Evolutionary conservation across 2,888 invertebrate genomes (phyloP), one percentile per base, ranked within the genome.

Genomic region (Chalcosyrphus nemorum): DNA sequence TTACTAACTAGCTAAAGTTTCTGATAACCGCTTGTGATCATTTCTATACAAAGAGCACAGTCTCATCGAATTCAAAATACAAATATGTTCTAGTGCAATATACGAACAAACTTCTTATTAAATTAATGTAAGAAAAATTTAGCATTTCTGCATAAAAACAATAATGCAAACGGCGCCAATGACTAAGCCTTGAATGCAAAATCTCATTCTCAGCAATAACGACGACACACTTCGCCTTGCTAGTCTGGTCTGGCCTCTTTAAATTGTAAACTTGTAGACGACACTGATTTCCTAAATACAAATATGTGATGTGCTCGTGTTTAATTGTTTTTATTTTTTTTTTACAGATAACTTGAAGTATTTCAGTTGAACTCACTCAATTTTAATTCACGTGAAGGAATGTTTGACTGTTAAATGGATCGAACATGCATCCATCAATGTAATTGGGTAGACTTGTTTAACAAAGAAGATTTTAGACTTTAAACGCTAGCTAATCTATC

Each of bases 391-490:
- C n/a, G 19, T 41, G 19, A 7, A 24, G 13, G 15, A 32, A 15
- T 38, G 11, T 35, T 17, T 13, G 15, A 32, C 6, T 66, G 68
- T 32, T 75, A 56, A 45, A 24, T 75, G 15, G 21, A 74, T 74
- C 74, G 59, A 41, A 47, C 50, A 41, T 50, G 70, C 47, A 57
- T 63, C 71, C 54, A 63, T 71, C 57, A 66, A 50, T 43, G 9
- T 41, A 47, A 3, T 65, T 65, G 1, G 32, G 38, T 27, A 54
- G 65, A 50, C 56, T 41, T 35, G 15, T 45, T 45, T 32, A 35
- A 74, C 45, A 63, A 45, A 19, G 6, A 15, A 29, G 2, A n/a
- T 43, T 32, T n/a, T 13, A 11, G 15, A 13, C 13, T 11, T 4
- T 70, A 13, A 6, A 7, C 68, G 41, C 52, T 32, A 9, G 11